Evolutionary conservation across 2,113 vertebrate species (phyloP).

Genomic region (Lethenteron camtschaticum): DNA sequence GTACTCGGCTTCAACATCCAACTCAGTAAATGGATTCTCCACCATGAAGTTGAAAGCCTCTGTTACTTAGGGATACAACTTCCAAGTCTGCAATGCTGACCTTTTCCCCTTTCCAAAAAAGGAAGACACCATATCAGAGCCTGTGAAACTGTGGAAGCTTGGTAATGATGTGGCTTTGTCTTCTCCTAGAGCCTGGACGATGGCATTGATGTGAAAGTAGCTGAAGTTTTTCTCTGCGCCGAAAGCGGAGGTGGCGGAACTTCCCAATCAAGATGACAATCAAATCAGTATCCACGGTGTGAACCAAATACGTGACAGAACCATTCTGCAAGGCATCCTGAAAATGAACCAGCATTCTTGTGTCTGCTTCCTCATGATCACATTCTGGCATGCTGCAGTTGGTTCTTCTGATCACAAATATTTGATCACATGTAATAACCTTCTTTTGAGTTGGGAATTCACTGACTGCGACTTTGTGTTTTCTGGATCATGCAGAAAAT

Average conservation of each 20-base stretch:
- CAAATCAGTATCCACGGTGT: neutral
- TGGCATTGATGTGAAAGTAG: neutral
- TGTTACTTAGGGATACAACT: slow-evolving; percentile 2
- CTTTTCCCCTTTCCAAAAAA: neutral
- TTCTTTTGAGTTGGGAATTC: neutral
- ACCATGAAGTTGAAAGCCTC: neutral
- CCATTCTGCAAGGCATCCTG: neutral
- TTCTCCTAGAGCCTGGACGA: neutral
- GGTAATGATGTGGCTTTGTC: neutral
- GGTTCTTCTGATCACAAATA: neutral
- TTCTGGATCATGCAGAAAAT: neutral
- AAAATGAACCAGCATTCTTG: neutral
- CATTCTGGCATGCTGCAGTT: neutral
- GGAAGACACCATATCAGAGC: neutral
- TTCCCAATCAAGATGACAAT: slow-evolving; percentile 1
- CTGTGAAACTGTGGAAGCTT: slow-evolving; percentile 1
- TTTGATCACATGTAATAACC: neutral
- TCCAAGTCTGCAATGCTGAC: neutral
- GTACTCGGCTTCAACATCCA: neutral
- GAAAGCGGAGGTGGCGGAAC: neutral
- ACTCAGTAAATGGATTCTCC: neutral
- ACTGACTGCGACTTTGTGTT: neutral
- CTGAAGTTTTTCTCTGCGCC: neutral
- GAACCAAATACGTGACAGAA: neutral
- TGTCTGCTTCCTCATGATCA: neutral